Percentiles rank a stretch among this genome's conserved stretches.
These are phyloP conservation scores for Portevinia maculata DNA, from an alignment of 2,888 invertebrate genomes.

Conservation along the genomic window DNA sequence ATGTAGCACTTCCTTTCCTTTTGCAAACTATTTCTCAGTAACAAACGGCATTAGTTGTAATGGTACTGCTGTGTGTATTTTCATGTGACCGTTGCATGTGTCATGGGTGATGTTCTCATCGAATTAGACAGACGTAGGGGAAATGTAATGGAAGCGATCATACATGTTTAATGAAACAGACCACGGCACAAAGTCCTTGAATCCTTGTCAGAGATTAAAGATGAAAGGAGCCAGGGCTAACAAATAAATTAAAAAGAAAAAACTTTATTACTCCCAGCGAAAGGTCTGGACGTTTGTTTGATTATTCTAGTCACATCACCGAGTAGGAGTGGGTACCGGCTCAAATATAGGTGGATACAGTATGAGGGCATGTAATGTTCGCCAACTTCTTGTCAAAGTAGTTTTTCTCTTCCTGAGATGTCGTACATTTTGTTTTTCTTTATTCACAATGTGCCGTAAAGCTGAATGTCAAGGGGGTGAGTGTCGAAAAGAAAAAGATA, in stretches of 20 bases:
- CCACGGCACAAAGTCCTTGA: conserved; percentile 47
- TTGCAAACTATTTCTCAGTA: conserved; percentile 38
- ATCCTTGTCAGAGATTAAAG: conserved; percentile 46
- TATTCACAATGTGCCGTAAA: neutral
- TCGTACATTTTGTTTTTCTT: conserved; percentile 31
- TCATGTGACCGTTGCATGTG: conserved; percentile 55
- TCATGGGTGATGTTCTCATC: conserved; percentile 49
- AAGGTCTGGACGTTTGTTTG: conserved; percentile 26
- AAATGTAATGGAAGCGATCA: conserved; percentile 3
- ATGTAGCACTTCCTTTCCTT: conserved; percentile 40
- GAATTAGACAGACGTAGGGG: conserved; percentile 9
- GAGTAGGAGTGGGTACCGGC: neutral
- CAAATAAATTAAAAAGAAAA: conserved; percentile 64
- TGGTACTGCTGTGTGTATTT: conserved; percentile 20
- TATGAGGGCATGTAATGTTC: conserved; percentile 45
- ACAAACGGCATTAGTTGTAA: conserved; percentile 49
- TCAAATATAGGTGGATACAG: neutral
- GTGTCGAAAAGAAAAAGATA: neutral
- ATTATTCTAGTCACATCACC: conserved; percentile 47
- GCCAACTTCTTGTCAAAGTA: conserved; percentile 33
- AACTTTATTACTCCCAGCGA: conserved; percentile 29
- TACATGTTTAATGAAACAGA: conserved; percentile 46
- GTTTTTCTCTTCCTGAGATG: conserved; percentile 20
- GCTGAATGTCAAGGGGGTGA: neutral
- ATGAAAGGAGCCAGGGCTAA: conserved; percentile 44